Conservation (phyloP, 1,140 invertebrate species). For the Nephila pilipes region DNA sequence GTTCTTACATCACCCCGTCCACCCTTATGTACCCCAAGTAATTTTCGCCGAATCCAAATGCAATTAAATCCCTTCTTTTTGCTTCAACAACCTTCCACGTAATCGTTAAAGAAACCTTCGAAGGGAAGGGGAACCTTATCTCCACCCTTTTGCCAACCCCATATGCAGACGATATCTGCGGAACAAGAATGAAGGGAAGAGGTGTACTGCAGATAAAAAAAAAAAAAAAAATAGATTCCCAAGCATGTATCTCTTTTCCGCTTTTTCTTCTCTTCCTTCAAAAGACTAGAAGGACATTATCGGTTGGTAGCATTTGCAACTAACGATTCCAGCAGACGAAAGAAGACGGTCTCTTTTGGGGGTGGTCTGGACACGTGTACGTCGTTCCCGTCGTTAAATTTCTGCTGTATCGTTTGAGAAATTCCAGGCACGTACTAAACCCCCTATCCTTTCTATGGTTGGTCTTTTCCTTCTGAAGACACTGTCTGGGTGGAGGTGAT, state of each 20-base stretch:
- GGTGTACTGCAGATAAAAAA: background rate
- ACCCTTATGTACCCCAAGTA: background rate
- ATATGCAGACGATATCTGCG: constrained; percentile 41
- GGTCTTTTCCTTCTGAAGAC: background rate
- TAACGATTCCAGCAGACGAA: constrained; percentile 5
- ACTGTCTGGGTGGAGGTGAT: background rate
- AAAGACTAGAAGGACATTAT: constrained; percentile 30
- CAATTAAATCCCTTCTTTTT: constrained; percentile 47
- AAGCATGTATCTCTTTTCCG: constrained; percentile 22
- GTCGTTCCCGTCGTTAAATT: constrained; percentile 20
- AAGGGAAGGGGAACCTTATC: constrained; percentile 32
- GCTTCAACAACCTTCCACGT: constrained; percentile 28
- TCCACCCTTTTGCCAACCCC: background rate
- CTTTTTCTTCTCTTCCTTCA: background rate
- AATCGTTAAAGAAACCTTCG: constrained; percentile 47
- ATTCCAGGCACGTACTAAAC: background rate
- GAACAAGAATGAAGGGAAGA: background rate
- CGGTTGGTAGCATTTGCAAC: constrained; percentile 6
- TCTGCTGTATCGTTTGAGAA: background rate
- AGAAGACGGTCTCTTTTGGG: background rate
- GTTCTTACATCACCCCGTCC: background rate
- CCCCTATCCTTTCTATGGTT: background rate
- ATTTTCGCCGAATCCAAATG: constrained; percentile 51
- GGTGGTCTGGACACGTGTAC: constrained; percentile 8
- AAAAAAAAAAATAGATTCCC: background rate